Evolutionary conservation across 2,888 invertebrate species (phyloP).

Genomic region (Chloroclystis v-ata): DNA sequence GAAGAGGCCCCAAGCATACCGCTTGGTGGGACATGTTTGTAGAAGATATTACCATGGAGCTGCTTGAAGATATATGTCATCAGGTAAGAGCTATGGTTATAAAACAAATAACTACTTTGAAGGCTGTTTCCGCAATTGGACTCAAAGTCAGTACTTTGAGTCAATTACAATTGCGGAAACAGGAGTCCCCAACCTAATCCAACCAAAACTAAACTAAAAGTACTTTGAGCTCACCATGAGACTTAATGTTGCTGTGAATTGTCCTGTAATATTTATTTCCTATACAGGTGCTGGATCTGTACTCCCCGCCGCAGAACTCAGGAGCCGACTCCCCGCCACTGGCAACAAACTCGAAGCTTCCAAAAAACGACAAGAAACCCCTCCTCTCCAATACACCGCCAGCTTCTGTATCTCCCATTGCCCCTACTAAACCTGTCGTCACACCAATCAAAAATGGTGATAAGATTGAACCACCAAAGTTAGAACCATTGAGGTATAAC

Average conservation of each 20-base stretch:
- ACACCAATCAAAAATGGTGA: conserved; percentile 71
- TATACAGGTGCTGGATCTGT: conserved; percentile 87
- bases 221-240: too few species aligned
- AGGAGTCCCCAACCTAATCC: too few species aligned
- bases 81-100: conserved; percentile 76
- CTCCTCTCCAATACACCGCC: conserved; percentile 70
- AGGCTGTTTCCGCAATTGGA: too few species aligned
- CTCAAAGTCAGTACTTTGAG: too few species aligned
- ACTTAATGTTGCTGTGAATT: too few species aligned
- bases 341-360: conserved; percentile 54
- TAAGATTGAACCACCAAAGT: conserved; percentile 54
- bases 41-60: conserved; percentile 94
- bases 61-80: conserved; percentile 98
- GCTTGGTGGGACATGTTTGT: conserved; percentile 99
- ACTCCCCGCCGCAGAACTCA: conserved; percentile 83
- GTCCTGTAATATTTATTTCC: too few species aligned
- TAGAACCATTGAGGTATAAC: conserved; percentile 53
- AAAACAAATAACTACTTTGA: too few species aligned
- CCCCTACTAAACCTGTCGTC: conserved; percentile 43
- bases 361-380: conserved; percentile 78
- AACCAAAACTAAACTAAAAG: too few species aligned
- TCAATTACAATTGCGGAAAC: too few species aligned
- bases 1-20: conserved; percentile 84
- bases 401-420: conserved; percentile 68
- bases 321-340: conserved; percentile 84